Conservation (phyloP, 2,797 vertebrate genomes). For the Enteromius viviparus region DNA sequence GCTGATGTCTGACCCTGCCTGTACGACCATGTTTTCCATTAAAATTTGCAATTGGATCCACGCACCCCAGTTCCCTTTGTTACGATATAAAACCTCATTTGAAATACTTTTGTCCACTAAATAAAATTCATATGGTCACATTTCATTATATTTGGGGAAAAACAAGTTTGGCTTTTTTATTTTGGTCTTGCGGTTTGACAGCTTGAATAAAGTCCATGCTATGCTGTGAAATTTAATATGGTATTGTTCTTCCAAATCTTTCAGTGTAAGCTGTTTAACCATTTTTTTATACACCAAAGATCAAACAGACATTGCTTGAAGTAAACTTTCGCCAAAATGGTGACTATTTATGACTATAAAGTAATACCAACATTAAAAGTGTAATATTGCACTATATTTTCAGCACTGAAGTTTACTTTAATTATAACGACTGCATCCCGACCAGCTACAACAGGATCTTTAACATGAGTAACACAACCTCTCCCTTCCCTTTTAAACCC, state of each 20-base stretch:
- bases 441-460: neutral
- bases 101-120: neutral
- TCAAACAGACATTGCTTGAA: neutral
- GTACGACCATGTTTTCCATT: too few relatives aligned
- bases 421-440: neutral
- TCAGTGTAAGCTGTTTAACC: neutral
- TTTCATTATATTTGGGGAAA: neutral
- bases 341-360: neutral
- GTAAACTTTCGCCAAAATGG: neutral
- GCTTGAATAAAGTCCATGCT: neutral
- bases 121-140: neutral
- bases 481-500: slow-evolving; percentile 51
- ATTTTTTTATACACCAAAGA: neutral
- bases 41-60: too few relatives aligned
- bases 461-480: slow-evolving; percentile 29
- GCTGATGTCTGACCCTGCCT: too few relatives aligned
- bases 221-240: neutral
- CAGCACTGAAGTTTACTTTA: neutral
- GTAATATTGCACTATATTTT: neutral
- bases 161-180: neutral
- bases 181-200: neutral
- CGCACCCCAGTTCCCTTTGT: too few relatives aligned
- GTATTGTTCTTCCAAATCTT: neutral
- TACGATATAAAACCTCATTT: neutral
- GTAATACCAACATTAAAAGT: neutral